Conservation (phyloP, 2,888 invertebrate species). For the Cactoblastis cactorum region DNA sequence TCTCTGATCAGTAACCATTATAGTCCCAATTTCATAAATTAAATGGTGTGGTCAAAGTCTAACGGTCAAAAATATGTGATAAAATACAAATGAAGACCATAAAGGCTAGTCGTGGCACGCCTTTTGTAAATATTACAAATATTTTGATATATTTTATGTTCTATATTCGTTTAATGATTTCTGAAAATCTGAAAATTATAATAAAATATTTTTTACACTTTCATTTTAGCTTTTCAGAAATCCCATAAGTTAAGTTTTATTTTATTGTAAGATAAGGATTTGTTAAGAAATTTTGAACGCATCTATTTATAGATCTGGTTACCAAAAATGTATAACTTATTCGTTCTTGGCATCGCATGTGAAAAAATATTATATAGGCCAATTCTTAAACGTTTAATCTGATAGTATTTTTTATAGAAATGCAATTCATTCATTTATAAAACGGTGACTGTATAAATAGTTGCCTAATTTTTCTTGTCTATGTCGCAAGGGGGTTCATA, state of each 20-base stretch:
- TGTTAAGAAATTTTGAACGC: background rate
- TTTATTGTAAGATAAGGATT: conserved; percentile 1
- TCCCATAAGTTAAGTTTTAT: conserved; percentile 1
- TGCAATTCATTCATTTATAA: too few species aligned
- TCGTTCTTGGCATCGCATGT: conserved; percentile 7
- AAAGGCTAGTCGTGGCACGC: conserved; percentile 3
- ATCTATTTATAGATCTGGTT: conserved; percentile 20
- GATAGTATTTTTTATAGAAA: background rate
- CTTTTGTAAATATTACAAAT: conserved; percentile 7
- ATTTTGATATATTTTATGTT: background rate
- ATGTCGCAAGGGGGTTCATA: too few species aligned
- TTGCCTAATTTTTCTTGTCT: too few species aligned
- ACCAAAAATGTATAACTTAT: conserved; percentile 21
- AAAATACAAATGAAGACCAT: background rate
- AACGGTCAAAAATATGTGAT: background rate
- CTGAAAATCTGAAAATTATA: conserved; percentile 5
- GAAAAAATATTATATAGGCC: background rate
- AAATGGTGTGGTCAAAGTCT: background rate
- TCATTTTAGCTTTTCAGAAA: conserved; percentile 11
- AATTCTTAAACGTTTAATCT: background rate
- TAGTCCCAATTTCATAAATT: too few species aligned
- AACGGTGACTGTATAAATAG: too few species aligned
- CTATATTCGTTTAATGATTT: background rate
- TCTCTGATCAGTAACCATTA: too few species aligned
- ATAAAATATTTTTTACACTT: background rate